Conservation (phyloP, 2,888 invertebrate genomes). For the Torymus texanus region DNA sequence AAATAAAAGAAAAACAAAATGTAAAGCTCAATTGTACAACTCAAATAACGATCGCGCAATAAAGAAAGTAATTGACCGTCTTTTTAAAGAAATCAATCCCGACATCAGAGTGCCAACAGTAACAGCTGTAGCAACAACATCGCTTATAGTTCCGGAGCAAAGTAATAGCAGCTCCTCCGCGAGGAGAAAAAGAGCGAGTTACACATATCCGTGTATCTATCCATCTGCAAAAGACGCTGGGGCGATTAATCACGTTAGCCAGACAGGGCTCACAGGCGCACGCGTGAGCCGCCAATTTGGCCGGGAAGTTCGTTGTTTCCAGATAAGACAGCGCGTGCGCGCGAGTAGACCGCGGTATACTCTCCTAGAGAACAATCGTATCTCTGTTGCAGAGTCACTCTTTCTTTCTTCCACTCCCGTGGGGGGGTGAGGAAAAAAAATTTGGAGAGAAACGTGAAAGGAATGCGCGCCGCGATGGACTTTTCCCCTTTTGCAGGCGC, state of each 20-base stretch:
- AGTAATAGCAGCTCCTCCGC: conserved; percentile 25
- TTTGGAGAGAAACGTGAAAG: conserved; percentile 41
- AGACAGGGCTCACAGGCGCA: conserved; percentile 60
- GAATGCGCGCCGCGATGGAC: conserved; percentile 33
- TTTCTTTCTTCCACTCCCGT: background rate
- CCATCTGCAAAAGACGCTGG: conserved; percentile 58
- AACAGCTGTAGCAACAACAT: background rate
- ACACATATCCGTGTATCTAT: conserved; percentile 36
- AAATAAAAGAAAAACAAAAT: too few species aligned
- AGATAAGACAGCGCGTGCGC: conserved; percentile 62
- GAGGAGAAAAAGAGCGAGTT: background rate
- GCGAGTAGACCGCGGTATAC: background rate
- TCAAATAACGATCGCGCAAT: too few species aligned
- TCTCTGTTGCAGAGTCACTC: conserved; percentile 48
- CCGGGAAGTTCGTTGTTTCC: conserved; percentile 69
- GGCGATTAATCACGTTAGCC: conserved; percentile 69
- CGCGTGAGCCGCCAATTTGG: conserved; percentile 67
- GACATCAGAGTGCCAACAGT: too few species aligned
- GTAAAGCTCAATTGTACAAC: too few species aligned
- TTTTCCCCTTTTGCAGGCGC: background rate
- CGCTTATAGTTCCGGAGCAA: conserved; percentile 20
- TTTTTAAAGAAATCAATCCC: background rate
- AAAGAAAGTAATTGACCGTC: too few species aligned
- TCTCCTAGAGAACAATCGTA: conserved; percentile 44
- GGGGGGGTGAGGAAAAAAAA: conserved; percentile 29